Evolutionary conservation across 37 sponge, comb jelly and placozoan genomes (phyloP), one percentile per base, ranked within the genome.

Genomic region (Hexactinellida sp.): DNA sequence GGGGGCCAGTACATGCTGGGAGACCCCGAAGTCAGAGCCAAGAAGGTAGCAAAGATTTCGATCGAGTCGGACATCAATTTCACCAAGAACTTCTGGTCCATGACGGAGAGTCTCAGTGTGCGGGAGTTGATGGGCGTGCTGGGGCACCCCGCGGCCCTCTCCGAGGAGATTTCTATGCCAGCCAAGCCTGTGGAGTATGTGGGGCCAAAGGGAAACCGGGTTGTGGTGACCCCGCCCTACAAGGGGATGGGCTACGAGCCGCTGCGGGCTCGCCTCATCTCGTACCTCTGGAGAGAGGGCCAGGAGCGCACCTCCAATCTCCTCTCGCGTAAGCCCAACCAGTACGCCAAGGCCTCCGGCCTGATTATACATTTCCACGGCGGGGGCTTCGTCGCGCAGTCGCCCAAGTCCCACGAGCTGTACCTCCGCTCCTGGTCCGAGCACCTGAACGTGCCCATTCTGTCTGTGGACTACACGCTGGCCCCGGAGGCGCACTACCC

Each of bases 401-500:
- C 92, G 16, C 87, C 93, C 38, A 85, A 86, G 37, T 88, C 94
- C 83, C 95, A 94, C 82, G 93, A 94, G 91, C 47, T 82, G 36
- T 94, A 97, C 55, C 90, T 97, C 34, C 89, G 98, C 24, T 37
- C 39, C 39, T 94, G 94, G 95, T 85, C 94, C 38, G 37, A 37
- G 25, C 91, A 97, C 36, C 86, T 97, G 84, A 90, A 94, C 36
- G 90, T 86, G 7, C 93, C 95, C 0, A 89, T 97, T 23, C 85
- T 97, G 39, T 92, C 92, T 54, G 86, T 97, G 54, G 92, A 93
- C 82, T 97, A 97, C 89, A 86, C 93, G 30, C 90, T 93, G 38
- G 88, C 95, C 24, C 98, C 98, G 1, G 98, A 97, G 41, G 89
- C 84, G 32, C 93, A 94, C 83, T 97, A 88, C 86, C 98, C 98